These are phyloP conservation scores for Lacerta agilis DNA, from an alignment of 2,797 vertebrate genomes.

Conservation along the genomic window DNA sequence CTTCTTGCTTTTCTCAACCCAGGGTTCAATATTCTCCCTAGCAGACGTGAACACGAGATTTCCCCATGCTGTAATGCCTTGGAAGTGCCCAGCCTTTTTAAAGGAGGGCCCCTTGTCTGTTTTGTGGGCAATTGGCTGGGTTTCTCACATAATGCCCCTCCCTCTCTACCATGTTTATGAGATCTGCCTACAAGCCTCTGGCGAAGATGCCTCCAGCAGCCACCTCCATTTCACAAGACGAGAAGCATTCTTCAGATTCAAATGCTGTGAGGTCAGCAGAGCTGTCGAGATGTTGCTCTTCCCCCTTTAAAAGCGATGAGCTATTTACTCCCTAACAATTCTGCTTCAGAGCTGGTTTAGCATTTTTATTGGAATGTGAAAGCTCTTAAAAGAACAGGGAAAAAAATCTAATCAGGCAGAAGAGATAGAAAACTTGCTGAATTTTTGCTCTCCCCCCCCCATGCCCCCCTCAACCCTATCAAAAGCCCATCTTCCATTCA, in stretches of 20 bases:
- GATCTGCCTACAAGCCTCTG: background rate
- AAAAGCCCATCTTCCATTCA: conserved; percentile 85
- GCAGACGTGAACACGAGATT: background rate
- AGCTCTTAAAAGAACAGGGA: conserved; percentile 82
- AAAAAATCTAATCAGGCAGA: conserved; percentile 86
- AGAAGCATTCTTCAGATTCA: conserved; percentile 53
- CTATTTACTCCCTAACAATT: conserved; percentile 83
- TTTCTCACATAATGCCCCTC: background rate
- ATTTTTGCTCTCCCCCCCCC: conserved; percentile 75
- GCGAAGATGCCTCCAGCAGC: background rate
- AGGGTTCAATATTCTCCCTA: background rate
- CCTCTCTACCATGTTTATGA: background rate
- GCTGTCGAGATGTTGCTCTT: conserved; percentile 70
- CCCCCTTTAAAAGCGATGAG: conserved; percentile 77
- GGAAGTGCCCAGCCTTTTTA: background rate
- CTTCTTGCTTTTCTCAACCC: no score
- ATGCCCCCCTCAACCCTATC: conserved; percentile 80
- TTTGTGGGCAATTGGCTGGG: background rate
- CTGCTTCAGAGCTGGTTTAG: conserved; percentile 84
- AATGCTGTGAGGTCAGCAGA: conserved; percentile 50
- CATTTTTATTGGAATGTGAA: conserved; percentile 88
- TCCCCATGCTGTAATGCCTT: background rate
- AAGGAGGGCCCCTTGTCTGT: background rate
- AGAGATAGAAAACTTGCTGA: conserved; percentile 87
- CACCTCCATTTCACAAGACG: conserved; percentile 49